Base-by-base conservation (phyloP, 2,888 invertebrate species). In the Cryptus armator region DNA sequence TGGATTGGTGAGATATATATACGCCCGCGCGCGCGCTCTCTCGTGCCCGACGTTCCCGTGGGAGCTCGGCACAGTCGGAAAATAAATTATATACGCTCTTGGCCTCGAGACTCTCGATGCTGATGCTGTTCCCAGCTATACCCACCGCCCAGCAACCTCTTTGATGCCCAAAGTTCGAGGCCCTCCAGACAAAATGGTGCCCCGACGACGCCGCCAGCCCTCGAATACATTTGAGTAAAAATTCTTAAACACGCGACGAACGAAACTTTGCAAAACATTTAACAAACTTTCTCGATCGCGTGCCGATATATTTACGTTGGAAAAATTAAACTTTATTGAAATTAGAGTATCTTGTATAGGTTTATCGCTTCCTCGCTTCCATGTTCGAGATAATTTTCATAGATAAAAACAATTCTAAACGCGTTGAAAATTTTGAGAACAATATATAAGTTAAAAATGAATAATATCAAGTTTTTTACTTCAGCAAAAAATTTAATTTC, bases 41-140 rank as follows among this genome's bases (percentile, higher is more conserved):
- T 37, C 37, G 37, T 2, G 37, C 51, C 83, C 77, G 64, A 66
- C 71, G 79, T 86, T 86, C 88, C 87, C 89, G 72, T 86, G 90
- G 89, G 91, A 90, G 89, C 88, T 89, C 87, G 59, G 1, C 56
- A 75, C 72, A 74, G 76, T 83, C 87, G 90, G 88, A 87, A 90
- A 90, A 91, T 91, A 91, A 92, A 92, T 92, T 91, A 92, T 91
- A 90, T 88, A 91, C 89, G 87, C 84, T 80, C 70, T 83, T 72
- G 76, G 82, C 80, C 80, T 76, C 80, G 72, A 85, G 82, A 80
- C 82, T 48, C 70, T 70, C 62, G 66, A 74, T 66, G 66, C 43
- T 59, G 59, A 66, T 19, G 51, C 46, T 56, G 56, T 51, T 44
- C 62, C 53, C 48, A 43, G 10, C 59, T 24, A 16, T 72, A 51